Evolutionary conservation across 2,888 invertebrate species (phyloP).

Genomic region (Drosophila formosana): DNA sequence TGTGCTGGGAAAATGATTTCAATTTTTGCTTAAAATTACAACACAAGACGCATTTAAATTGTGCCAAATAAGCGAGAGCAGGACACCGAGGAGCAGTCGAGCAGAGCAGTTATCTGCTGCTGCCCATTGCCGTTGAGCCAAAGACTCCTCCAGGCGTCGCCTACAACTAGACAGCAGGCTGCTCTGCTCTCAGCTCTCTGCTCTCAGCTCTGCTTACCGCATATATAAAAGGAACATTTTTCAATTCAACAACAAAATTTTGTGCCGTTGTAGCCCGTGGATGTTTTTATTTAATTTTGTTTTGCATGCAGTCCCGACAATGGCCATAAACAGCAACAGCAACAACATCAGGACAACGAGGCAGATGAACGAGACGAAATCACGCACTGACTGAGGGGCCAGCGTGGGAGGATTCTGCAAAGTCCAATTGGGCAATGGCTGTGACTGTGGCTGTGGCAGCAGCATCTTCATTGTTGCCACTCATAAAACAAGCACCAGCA

Average conservation of each 20-base stretch:
- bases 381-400: slow-evolving; percentile 35
- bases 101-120: slow-evolving; percentile 26
- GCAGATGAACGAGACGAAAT: slow-evolving; percentile 48
- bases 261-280: slow-evolving; percentile 58
- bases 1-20: slow-evolving; percentile 36
- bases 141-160: slow-evolving; percentile 42
- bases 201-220: not conserved
- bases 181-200: not conserved
- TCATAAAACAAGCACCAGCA: slow-evolving; percentile 47
- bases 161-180: slow-evolving; percentile 64
- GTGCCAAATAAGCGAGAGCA: slow-evolving; percentile 40
- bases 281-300: slow-evolving; percentile 76
- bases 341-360: slow-evolving; percentile 8
- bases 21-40: slow-evolving; percentile 64
- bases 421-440: slow-evolving; percentile 42
- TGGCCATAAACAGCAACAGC: slow-evolving; percentile 55
- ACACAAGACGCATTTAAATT: slow-evolving; percentile 69
- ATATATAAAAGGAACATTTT: slow-evolving; percentile 49
- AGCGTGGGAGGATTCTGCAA: not conserved
- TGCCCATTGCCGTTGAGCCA: slow-evolving; percentile 5
- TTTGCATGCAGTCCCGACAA: slow-evolving; percentile 55
- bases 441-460: not conserved
- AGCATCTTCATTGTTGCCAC: slow-evolving; percentile 48
- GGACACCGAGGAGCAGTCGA: not conserved
- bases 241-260: slow-evolving; percentile 66